Base-by-base conservation (phyloP, 2,888 invertebrate genomes). In the Cistogaster globosa region DNA sequence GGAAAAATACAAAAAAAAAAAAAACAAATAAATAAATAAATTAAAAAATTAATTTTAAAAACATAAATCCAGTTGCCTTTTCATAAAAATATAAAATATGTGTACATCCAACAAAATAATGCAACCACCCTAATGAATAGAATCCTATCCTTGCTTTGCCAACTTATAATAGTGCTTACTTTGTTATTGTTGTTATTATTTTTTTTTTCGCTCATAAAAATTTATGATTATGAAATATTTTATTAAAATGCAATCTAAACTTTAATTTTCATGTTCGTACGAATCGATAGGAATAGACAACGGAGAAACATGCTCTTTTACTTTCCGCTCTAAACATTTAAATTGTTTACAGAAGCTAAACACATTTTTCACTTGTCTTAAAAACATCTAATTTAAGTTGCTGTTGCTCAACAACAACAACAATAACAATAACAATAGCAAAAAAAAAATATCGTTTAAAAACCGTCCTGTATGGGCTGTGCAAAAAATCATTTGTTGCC, bases 171-270 rank as follows among this genome's bases (percentile, higher is more conserved):
- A 65, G 63, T 76, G 8, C 36, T 58, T 53, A 76, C 65, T 60
- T 76, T 82, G 38, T 63, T 79, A n/a, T 76, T 53, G 36, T 26
- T 68, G 48, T 74, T 63, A 32, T 71, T 69, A 20, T 58, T 65
- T 38, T 53, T 38, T 53, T 22, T 20, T 57, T 62, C 12, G n/a
- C 63, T 65, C 60, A 75, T 74, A 75, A 75, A 82, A 82, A 82
- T 82, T 82, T 82, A 85, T 85, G 82, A 82, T 85, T 85, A 79
- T 85, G 78, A 85, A 85, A 85, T 75, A 76, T 82, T 82, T 79
- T 85, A 65, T 71, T 80, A 78, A 85, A 82, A 85, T 78, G 71
- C 85, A 82, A 71, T 85, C 74, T 74, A 36, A 74, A 65, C 51
- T 65, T 74, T 75, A 65, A 76, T 71, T 53, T 58, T 58, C 53